These are phyloP conservation scores for Amniataba percoides DNA, from an alignment of 2,797 vertebrate genomes.

Conservation along the genomic window DNA sequence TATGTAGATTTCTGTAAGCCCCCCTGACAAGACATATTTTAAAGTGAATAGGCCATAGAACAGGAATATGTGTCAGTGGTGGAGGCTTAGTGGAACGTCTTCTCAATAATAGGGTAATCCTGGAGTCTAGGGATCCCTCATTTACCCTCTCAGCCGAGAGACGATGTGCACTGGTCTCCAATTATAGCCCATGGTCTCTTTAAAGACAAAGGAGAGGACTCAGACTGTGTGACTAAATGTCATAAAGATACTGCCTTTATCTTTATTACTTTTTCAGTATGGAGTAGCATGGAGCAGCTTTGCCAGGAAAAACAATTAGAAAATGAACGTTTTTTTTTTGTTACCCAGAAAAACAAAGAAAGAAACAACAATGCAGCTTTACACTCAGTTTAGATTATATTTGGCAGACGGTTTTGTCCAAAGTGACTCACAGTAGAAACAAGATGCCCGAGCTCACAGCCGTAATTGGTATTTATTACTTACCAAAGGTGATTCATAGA, in stretches of 20 bases:
- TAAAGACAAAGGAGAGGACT: conserved; percentile 78
- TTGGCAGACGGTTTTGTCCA: conserved; percentile 11
- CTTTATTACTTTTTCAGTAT: conserved; percentile 68
- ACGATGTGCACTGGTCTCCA: conserved; percentile 83
- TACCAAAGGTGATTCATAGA: neutral
- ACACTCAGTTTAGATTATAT: conserved; percentile 3
- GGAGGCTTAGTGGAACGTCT: conserved; percentile 87
- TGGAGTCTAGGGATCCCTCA: conserved; percentile 87
- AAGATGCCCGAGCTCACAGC: neutral
- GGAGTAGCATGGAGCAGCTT: conserved; percentile 28
- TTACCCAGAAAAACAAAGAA: conserved; percentile 39
- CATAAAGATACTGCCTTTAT: conserved; percentile 78
- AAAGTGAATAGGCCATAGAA: conserved; percentile 88
- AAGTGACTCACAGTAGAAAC: neutral
- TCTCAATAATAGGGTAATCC: conserved; percentile 89
- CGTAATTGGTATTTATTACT: neutral
- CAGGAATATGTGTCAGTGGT: conserved; percentile 88
- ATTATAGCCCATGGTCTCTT: conserved; percentile 80
- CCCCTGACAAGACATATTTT: conserved; percentile 88
- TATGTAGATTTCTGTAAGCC: conserved; percentile 90
- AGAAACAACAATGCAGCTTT: neutral
- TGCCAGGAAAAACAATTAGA: conserved; percentile 11
- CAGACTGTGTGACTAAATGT: conserved; percentile 80
- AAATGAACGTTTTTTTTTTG: conserved; percentile 27
- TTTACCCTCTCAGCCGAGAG: conserved; percentile 84